Evolutionary conservation across 64 coral and sea anemone species (phyloP).

Genomic region (Montipora cactus): DNA sequence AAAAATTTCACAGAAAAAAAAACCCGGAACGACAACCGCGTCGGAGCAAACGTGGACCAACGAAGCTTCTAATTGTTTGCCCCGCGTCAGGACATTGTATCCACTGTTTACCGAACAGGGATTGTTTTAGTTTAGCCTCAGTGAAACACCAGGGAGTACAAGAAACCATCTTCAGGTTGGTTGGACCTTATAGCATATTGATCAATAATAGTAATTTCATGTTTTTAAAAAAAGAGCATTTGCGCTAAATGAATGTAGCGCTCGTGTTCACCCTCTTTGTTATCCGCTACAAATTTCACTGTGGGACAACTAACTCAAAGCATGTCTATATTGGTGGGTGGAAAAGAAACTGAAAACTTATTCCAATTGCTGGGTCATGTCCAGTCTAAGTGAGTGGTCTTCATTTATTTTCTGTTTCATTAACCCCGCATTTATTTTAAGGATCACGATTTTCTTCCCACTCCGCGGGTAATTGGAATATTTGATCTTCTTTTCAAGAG

Average conservation of each 20-base stretch:
- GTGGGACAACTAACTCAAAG: neutral
- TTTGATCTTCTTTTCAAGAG: conserved; percentile 6
- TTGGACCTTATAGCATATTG: neutral
- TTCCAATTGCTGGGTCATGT: neutral
- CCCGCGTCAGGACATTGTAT: conserved; percentile 37
- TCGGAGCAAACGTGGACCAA: conserved; percentile 10
- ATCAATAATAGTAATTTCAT: conserved; percentile 2
- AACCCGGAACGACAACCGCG: neutral
- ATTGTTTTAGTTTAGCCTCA: conserved; percentile 54
- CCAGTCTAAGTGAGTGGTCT: neutral
- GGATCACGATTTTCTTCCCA: conserved; percentile 27
- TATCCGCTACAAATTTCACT: neutral
- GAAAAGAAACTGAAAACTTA: neutral
- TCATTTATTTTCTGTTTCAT: conserved; percentile 52
- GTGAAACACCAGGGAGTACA: conserved; percentile 49
- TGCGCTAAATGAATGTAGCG: neutral
- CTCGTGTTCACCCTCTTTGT: neutral
- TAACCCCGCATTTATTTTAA: conserved; percentile 28
- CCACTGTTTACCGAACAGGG: conserved; percentile 47
- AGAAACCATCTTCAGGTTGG: conserved; percentile 55
- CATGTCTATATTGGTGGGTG: neutral
- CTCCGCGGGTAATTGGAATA: conserved; percentile 40
- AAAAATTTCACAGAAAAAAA: neutral
- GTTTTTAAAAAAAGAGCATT: conserved; percentile 37
- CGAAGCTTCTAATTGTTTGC: conserved; percentile 55